phyloP scores from a whole-genome alignment of 2,113 vertebrate species.

The Osmerus eperlanus region DNA sequence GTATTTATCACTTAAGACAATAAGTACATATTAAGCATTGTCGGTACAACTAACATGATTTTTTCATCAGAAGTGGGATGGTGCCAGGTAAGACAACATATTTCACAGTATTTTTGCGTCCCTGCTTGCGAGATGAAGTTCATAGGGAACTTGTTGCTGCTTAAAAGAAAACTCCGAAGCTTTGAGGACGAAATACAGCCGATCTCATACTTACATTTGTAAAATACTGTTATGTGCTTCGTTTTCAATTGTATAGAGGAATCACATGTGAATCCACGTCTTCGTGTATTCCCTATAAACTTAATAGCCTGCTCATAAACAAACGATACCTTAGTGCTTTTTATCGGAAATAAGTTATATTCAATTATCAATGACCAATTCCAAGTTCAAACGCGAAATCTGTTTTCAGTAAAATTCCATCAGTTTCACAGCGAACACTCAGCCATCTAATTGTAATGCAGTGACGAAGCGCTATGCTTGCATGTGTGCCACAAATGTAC shows the following conservation, averaged over 20 bases:
- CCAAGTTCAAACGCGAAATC: conserved; percentile 69
- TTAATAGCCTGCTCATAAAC: conserved; percentile 8
- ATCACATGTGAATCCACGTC: conserved; percentile 63
- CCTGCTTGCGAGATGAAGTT: conserved; percentile 69
- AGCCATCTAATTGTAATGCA: conserved; percentile 79
- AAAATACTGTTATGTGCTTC: conserved; percentile 54
- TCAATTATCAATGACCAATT: conserved; percentile 62
- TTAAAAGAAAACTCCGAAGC: conserved; percentile 42
- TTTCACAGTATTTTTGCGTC: conserved; percentile 50
- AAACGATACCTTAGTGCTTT: conserved; percentile 24
- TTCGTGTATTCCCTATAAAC: conserved; percentile 28
- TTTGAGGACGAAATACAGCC: conserved; percentile 20
- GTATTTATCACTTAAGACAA: conserved; percentile 45
- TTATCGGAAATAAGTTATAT: conserved; percentile 40
- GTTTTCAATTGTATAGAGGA: conserved; percentile 35
- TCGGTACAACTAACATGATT: conserved; percentile 38
- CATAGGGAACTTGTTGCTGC: conserved; percentile 88
- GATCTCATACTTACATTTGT: conserved; percentile 67
- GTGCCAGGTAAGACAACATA: conserved; percentile 73
- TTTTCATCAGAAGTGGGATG: conserved; percentile 50
- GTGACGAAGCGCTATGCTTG: conserved; percentile 75
- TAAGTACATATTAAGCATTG: conserved; percentile 51
- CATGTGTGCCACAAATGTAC: conserved; percentile 76
- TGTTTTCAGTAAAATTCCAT: conserved; percentile 80
- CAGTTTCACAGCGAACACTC: conserved; percentile 70